phyloP scores from a whole-genome alignment of 2,888 invertebrate species.

The Molanna angustata region DNA sequence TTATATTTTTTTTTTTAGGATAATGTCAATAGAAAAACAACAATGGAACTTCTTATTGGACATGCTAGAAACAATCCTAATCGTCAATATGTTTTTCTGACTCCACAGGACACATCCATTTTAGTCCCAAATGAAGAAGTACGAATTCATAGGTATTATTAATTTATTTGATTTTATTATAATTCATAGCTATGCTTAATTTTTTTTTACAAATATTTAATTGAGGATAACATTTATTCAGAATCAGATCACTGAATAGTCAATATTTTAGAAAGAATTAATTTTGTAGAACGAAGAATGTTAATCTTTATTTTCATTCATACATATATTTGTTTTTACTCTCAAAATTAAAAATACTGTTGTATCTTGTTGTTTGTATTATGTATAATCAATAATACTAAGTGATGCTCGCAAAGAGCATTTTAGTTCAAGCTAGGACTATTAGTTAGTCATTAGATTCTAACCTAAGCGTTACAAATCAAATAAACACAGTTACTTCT shows the following conservation, averaged over 20 bases:
- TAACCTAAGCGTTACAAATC: too few relatives aligned
- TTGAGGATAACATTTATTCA: background rate
- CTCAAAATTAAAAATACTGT: too few relatives aligned
- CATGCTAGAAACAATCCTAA: slow-evolving; percentile 66
- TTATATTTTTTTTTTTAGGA: too few relatives aligned
- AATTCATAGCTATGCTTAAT: background rate
- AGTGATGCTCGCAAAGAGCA: too few relatives aligned
- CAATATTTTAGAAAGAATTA: background rate
- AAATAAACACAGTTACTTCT: too few relatives aligned
- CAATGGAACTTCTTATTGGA: slow-evolving; percentile 73
- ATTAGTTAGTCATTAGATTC: too few relatives aligned
- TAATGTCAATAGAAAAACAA: slow-evolving; percentile 75
- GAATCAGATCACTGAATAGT: background rate
- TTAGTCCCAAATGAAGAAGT: slow-evolving; percentile 50
- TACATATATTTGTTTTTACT: too few relatives aligned
- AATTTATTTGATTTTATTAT: background rate
- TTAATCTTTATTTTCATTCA: too few relatives aligned
- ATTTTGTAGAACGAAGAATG: background rate
- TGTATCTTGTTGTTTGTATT: too few relatives aligned
- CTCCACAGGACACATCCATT: slow-evolving; percentile 75
- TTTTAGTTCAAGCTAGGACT: too few relatives aligned
- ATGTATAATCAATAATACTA: too few relatives aligned
- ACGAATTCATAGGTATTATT: slow-evolving; percentile 56
- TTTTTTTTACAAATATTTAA: background rate
- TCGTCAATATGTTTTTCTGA: slow-evolving; percentile 85